Conservation (phyloP, 2,888 invertebrate species). For the Lomographa bimaculata region DNA sequence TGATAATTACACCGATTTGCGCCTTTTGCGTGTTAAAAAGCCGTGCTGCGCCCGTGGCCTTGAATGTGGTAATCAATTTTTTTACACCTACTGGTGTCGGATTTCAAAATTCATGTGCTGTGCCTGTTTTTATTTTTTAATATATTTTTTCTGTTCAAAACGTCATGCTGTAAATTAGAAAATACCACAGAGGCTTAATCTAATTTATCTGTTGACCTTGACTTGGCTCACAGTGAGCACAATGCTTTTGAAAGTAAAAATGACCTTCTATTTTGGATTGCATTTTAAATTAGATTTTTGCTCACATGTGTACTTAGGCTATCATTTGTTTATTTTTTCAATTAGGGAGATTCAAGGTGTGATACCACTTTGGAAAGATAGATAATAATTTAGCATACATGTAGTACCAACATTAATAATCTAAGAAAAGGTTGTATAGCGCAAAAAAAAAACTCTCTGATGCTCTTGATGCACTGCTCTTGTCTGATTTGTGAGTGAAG, state of each 20-base stretch:
- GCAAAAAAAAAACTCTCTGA: no score
- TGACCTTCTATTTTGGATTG: constrained; percentile 5
- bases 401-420: constrained; percentile 23
- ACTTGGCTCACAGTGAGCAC: constrained; percentile 7
- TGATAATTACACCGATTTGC: constrained; percentile 62
- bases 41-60: constrained; percentile 49
- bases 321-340: constrained; percentile 18
- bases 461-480: no score
- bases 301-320: constrained; percentile 1
- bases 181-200: constrained; percentile 12
- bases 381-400: no score
- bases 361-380: no score
- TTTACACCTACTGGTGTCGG: constrained; percentile 25
- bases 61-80: constrained; percentile 42
- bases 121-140: constrained; percentile 9
- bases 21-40: constrained; percentile 45
- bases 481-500: no score
- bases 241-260: constrained; percentile 21
- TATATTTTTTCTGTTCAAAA: neutral
- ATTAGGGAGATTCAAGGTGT: constrained; percentile 24
- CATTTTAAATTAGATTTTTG: constrained; percentile 6
- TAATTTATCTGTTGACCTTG: constrained; percentile 22
- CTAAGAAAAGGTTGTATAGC: constrained; percentile 22
- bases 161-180: no score
- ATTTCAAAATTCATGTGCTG: constrained; percentile 23